These are phyloP conservation scores for Dufourea novaeangliae DNA, from an alignment of 1,140 invertebrate genomes.

Conservation along the genomic window DNA sequence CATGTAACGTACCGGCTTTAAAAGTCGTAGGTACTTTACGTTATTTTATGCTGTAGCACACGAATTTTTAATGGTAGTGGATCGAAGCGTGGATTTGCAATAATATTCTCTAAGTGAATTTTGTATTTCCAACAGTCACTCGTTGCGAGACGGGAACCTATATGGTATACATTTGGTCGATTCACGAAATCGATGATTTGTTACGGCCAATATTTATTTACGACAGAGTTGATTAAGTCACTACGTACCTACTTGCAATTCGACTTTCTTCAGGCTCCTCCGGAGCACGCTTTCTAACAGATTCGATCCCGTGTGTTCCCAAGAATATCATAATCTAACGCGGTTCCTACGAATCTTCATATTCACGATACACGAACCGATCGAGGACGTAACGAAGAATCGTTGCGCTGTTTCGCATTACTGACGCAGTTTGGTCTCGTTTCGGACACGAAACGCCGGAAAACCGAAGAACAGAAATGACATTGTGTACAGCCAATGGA, in stretches of 20 bases:
- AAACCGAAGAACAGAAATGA: conserved; percentile 63
- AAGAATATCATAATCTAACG: conserved; percentile 43
- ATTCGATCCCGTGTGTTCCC: conserved; percentile 9
- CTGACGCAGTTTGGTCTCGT: conserved; percentile 35
- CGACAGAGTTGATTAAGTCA: not conserved
- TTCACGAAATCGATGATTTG: not conserved
- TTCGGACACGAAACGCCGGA: conserved; percentile 34
- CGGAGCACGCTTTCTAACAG: conserved; percentile 3
- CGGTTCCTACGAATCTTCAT: conserved; percentile 1
- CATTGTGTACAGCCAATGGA: conserved; percentile 75
- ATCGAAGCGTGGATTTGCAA: too few relatives aligned
- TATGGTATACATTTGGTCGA: too few relatives aligned
- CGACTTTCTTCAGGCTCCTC: not conserved
- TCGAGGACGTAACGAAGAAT: conserved; percentile 6
- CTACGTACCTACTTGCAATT: conserved; percentile 52
- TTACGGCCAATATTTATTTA: not conserved
- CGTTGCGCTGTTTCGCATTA: conserved; percentile 37
- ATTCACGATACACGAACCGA: not conserved
- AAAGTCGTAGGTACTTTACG: not conserved
- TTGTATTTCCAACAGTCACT: too few relatives aligned
- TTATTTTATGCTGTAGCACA: not conserved
- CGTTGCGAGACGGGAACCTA: too few relatives aligned
- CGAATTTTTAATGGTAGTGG: not conserved
- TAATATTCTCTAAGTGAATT: too few relatives aligned
- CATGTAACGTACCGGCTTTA: not conserved